phyloP scores from a whole-genome alignment of 2,797 vertebrate genomes.

The Semaprochilodus insignis region DNA sequence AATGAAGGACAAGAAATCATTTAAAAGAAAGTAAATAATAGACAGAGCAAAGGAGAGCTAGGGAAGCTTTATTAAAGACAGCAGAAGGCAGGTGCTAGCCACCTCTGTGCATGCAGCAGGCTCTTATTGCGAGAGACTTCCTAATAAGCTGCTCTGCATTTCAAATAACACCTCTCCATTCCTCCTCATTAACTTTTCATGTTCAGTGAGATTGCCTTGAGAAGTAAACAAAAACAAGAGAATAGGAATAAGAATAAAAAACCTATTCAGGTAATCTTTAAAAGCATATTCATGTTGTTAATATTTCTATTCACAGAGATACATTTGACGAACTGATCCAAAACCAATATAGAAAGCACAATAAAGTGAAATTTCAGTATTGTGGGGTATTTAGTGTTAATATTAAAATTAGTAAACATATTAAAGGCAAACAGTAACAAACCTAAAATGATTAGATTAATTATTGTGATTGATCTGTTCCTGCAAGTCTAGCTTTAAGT shows the following conservation, averaged over 20 bases:
- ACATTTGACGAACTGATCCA: too few relatives aligned
- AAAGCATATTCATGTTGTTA: not conserved
- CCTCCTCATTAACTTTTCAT: conserved; percentile 84
- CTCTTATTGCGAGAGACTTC: conserved; percentile 83
- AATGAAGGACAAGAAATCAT: conserved; percentile 86
- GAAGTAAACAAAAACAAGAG: conserved; percentile 67
- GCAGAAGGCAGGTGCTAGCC: conserved; percentile 88
- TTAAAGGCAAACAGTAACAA: too few relatives aligned
- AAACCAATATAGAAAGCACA: not conserved
- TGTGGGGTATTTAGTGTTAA: too few relatives aligned
- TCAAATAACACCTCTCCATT: conserved; percentile 78
- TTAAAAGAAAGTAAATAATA: conserved; percentile 92
- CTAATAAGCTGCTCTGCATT: conserved; percentile 81
- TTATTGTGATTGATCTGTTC: too few relatives aligned
- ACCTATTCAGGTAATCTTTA: not conserved
- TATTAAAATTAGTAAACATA: too few relatives aligned
- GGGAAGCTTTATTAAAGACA: conserved; percentile 82
- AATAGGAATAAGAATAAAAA: conserved; percentile 61
- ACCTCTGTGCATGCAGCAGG: conserved; percentile 71
- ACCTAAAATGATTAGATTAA: too few relatives aligned
- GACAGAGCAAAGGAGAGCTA: conserved; percentile 76
- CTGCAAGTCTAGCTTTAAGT: too few relatives aligned
- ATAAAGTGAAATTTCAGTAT: too few relatives aligned
- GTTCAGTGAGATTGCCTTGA: conserved; percentile 71
- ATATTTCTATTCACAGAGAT: too few relatives aligned